Evolutionary conservation across 2,113 vertebrate genomes (phyloP), one percentile per base, ranked within the genome.

Genomic region (Mustela lutreola): DNA sequence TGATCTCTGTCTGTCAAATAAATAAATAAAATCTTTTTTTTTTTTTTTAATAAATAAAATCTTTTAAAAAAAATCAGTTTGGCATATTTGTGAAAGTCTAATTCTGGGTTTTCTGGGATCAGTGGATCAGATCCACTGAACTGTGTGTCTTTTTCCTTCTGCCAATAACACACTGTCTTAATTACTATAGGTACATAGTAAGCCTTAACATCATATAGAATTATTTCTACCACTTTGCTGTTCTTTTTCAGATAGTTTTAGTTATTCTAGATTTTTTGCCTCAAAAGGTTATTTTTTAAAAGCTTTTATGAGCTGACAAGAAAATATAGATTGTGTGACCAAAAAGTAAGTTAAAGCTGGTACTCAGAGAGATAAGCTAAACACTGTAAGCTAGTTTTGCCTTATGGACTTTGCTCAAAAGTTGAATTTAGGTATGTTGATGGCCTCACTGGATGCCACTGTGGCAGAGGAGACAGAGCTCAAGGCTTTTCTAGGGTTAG

Each of bases 301-400:
- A n/a, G 12, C 65, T n/a, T 56, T 93, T 91, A 60, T 81, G 85
- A 95, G 15, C 50, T 87, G n/a, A 58, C 53, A 85, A 75, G 56
- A 85, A 89, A 90, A 56, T 24, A 75, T 91, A 83, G 45, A 70
- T 50, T 89, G 56, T 60, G 26, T 73, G 91, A 78, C 36, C 31
- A 92, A 58, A 31, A 80, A 22, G 21, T 71, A 42, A 86, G 21
- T 83, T 28, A 87, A 79, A 58, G 16, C 71, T 39, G 53, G 33
- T 48, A 39, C 22, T 19, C 21, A 26, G 8, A 78, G 70, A 84
- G 53, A 21, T 56, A 84, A 42, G 12, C 21, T 36, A 45, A 50
- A 50, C 36, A 6, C 16, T 18, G 21, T 56, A 87, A 58, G 36
- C 21, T 11, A 58, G 16, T 58, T 94, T 87, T 58, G 26, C 19